These are phyloP conservation scores for Phenganax stokvisi DNA, from an alignment of 92 coral and sea anemone species.

Conservation along the genomic window DNA sequence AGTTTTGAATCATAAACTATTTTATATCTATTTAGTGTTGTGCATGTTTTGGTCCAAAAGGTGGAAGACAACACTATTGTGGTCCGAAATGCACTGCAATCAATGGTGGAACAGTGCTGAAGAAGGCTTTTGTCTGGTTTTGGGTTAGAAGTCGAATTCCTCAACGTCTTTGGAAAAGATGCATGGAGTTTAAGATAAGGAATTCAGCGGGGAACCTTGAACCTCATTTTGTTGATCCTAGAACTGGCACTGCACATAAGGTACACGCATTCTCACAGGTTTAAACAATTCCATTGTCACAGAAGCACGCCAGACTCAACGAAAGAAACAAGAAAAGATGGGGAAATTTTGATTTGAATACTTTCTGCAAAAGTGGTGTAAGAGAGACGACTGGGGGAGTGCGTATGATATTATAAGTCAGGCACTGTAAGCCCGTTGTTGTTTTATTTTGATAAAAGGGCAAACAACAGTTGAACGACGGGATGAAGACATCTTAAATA, in stretches of 20 bases:
- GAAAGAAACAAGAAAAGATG: background rate
- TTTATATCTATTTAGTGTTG: background rate
- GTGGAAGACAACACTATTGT: background rate
- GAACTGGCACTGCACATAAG: slow-evolving; percentile 7
- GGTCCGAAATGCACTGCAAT: background rate
- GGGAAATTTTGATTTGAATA: no score
- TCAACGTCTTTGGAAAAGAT: background rate
- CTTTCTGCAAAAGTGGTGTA: no score
- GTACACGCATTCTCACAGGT: background rate
- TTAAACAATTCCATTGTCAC: background rate
- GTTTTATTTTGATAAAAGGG: no score
- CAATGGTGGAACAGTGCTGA: background rate
- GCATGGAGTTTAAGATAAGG: background rate
- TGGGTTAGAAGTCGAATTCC: slow-evolving; percentile 10
- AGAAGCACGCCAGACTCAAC: background rate
- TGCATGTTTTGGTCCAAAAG: background rate
- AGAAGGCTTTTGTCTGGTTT: background rate
- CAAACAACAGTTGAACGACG: no score
- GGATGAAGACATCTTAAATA: no score
- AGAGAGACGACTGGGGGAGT: no score
- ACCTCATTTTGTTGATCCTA: background rate
- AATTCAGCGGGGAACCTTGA: background rate
- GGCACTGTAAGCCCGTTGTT: no score
- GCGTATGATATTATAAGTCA: no score
- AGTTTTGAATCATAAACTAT: no score